Evolutionary conservation across 1,140 invertebrate genomes (phyloP).

Genomic region (Metaphire vulgaris): DNA sequence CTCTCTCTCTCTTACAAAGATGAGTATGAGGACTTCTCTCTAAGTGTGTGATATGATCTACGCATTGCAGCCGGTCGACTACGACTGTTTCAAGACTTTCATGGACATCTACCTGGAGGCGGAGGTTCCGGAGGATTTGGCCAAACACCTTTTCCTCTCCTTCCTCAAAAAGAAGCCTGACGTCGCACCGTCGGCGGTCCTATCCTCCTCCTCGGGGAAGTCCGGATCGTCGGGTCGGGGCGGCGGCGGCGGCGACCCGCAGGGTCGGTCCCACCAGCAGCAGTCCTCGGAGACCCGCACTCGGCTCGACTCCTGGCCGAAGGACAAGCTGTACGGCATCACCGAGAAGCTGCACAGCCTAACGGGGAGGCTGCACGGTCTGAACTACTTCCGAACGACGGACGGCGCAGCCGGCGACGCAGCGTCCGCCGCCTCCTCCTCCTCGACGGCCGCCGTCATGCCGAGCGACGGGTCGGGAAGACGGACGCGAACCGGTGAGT

Average conservation of each 20-base stretch:
- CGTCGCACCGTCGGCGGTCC: neutral
- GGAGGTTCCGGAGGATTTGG: conserved; percentile 74
- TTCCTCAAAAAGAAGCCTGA: conserved; percentile 65
- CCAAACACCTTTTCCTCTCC: conserved; percentile 78
- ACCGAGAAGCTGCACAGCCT: neutral
- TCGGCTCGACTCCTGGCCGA: neutral
- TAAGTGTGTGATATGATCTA: neutral
- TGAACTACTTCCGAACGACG: too few species aligned
- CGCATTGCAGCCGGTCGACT: conserved; percentile 75
- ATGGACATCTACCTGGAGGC: conserved; percentile 84
- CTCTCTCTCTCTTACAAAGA: neutral
- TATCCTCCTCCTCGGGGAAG: neutral
- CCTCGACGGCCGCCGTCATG: too few species aligned
- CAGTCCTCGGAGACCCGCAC: neutral
- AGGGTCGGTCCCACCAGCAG: neutral
- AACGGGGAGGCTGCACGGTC: neutral
- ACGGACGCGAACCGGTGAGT: too few species aligned
- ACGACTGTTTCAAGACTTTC: conserved; percentile 79
- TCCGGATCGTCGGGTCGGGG: neutral
- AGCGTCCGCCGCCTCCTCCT: too few species aligned
- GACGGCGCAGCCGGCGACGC: too few species aligned
- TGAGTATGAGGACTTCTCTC: neutral
- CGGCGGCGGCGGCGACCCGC: neutral
- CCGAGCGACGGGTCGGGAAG: too few species aligned
- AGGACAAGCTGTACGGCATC: neutral